Conservation (phyloP, 2,797 vertebrate species). For the Peromyscus eremicus region DNA sequence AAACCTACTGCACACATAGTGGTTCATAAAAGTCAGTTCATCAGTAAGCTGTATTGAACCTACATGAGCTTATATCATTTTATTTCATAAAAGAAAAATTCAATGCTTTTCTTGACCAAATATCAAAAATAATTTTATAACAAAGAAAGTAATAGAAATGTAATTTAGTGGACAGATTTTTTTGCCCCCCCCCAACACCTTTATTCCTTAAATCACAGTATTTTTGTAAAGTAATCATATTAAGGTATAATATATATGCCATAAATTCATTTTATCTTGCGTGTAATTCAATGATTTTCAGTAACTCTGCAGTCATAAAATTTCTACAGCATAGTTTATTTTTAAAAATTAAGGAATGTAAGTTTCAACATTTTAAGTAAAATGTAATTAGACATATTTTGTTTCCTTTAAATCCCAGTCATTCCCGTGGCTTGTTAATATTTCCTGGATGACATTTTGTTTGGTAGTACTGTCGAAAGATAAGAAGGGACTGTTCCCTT, state of each 20-base stretch:
- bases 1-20: neutral
- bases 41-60: conserved; percentile 34
- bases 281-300: neutral
- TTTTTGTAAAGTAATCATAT: neutral
- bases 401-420: neutral
- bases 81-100: conserved; percentile 26
- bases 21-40: conserved; percentile 40
- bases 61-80: neutral
- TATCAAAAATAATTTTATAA: conserved; percentile 36
- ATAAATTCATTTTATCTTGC: conserved; percentile 54
- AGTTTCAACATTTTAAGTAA: neutral
- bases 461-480: neutral
- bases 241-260: conserved; percentile 20
- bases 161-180: conserved; percentile 40
- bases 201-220: conserved; percentile 12
- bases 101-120: neutral
- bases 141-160: conserved; percentile 18
- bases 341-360: neutral
- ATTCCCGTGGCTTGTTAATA: neutral
- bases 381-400: neutral
- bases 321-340: neutral
- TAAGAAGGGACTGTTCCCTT: neutral
- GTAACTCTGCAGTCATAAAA: neutral
- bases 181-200: neutral
- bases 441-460: conserved; percentile 8